Conservation (phyloP, 2,888 invertebrate species). For the Mimachlamys varia region DNA sequence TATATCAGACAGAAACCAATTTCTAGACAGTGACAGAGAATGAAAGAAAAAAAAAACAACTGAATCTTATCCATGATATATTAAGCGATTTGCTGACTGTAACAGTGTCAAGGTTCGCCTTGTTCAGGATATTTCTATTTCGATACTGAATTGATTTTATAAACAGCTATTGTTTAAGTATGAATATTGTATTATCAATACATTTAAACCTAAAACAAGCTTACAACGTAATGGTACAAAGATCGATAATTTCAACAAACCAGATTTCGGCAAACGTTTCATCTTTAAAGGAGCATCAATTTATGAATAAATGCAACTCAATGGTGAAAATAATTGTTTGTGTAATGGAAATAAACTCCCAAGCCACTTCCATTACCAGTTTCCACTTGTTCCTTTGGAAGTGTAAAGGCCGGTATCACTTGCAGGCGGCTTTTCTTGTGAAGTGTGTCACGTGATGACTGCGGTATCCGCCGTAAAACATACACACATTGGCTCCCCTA, state of each 20-base stretch:
- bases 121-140: background rate
- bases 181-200: background rate
- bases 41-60: too few species aligned
- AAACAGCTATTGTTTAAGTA: background rate
- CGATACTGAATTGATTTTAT: background rate
- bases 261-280: background rate
- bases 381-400: background rate
- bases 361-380: background rate
- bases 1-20: too few species aligned
- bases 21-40: too few species aligned
- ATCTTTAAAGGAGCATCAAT: slow-evolving; percentile 2
- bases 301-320: slow-evolving; percentile 11
- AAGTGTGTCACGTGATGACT: background rate
- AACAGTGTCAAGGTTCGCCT: too few species aligned
- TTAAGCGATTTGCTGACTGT: too few species aligned
- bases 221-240: background rate
- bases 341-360: background rate
- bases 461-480: background rate
- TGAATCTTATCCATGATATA: too few species aligned
- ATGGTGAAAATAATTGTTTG: background rate
- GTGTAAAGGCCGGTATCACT: background rate
- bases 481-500: background rate
- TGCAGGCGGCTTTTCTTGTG: background rate
- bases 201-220: background rate
- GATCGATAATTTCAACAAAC: background rate